Base-by-base conservation (phyloP, 30 jellyfish, hydroid and myxozoan genomes). In the Hydractinia echinata region DNA sequence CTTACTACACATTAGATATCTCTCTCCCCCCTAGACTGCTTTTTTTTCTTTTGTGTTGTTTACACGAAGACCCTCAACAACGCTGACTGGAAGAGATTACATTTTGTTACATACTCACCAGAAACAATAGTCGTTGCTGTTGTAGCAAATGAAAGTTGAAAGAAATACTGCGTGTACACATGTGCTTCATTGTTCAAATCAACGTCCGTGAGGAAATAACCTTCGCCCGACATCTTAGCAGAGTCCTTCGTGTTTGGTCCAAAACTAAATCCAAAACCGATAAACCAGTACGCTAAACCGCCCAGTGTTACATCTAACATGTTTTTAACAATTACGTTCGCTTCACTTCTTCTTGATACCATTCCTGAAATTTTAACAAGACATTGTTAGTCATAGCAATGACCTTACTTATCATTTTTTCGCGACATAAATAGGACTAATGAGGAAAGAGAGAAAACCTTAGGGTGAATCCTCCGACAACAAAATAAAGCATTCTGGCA, bases 81-180 rank as follows among this genome's bases (percentile, higher is more conserved):
- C 15, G 18, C 19, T 16, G 19, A 11, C 3, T 58, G 69, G 69
- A 11, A 58, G 18, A 13, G 3, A 11, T 58, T 16, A 58, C 15
- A 58, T 11, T 16, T 11, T 9, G 39, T 51, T 1, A 10, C 5
- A n/a, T 44, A 64, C 74, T 64, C 4, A 64, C 85, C 85, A 10
- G 91, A 83, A 53, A 83, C 83, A 19, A 83, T 83, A 8, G 91
- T 83, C 44, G 91, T 83, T 5, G 88, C 84, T 16, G 91, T 66
- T 15, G 91, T 72, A 9, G 91, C 88, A 30, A 83, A 83, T 61
- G 91, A 83, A 18, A 83, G 66, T 54, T 83, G 91, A 83, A 83
- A 83, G 50, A 83, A 83, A 58, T 10, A 73, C 68, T 83, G 55
- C 44, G 88, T 54, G 76, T 83, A 83, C 10, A 76, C 55, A 6